phyloP scores from a whole-genome alignment of 2,113 vertebrate genomes.

The Apaloderma vittatum region DNA sequence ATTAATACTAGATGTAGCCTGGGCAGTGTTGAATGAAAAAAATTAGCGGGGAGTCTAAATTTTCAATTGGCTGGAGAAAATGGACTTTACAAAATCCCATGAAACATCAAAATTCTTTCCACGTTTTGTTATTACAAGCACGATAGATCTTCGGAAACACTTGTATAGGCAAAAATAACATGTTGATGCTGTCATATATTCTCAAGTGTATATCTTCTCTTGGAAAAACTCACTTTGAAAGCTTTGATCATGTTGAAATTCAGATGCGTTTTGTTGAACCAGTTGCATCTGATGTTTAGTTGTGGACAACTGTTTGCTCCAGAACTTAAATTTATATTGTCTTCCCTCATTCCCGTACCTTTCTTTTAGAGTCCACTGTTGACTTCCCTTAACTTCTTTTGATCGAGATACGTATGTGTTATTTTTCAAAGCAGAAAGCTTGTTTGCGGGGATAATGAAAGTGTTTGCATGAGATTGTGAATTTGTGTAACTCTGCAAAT shows the following conservation, averaged over 20 bases:
- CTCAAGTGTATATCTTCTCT: conserved; percentile 15
- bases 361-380: conserved; percentile 58
- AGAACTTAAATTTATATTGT: conserved; percentile 27
- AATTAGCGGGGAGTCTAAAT: conserved; percentile 25
- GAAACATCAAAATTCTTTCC: not conserved
- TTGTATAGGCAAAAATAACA: conserved; percentile 32
- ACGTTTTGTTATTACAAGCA: not conserved
- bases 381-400: conserved; percentile 49
- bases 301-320: conserved; percentile 34
- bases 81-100: not conserved
- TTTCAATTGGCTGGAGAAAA: conserved; percentile 51
- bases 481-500: conserved; percentile 71
- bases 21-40: conserved; percentile 52
- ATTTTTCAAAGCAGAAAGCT: conserved; percentile 67
- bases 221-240: not conserved
- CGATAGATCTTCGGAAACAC: not conserved
- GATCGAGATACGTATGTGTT: conserved; percentile 57
- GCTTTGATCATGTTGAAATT: conserved; percentile 33
- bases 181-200: conserved; percentile 38
- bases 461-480: conserved; percentile 75
- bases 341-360: conserved; percentile 3
- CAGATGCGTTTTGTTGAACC: conserved; percentile 56
- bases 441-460: conserved; percentile 66
- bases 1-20: conserved; percentile 49
- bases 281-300: conserved; percentile 60